Base-by-base conservation (phyloP, 2,888 invertebrate species). In the Nephrotoma guestfalica region DNA sequence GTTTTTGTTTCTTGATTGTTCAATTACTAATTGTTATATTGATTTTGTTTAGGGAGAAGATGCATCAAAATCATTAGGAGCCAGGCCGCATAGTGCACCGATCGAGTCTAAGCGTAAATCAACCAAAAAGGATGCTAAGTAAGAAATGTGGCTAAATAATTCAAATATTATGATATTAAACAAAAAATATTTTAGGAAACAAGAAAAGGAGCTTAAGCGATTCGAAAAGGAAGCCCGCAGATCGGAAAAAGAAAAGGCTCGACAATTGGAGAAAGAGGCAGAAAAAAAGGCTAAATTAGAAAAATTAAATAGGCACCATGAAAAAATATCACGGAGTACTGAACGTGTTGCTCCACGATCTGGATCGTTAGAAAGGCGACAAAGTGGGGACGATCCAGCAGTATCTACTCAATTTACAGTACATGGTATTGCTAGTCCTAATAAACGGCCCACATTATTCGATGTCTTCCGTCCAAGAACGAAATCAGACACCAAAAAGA, bases 391-490 rank as follows among this genome's bases (percentile, higher is more conserved):
- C 85, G 91, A 91, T 86, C 86, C 86, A n/a, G 90, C 90, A 2
- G 91, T 92, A 86, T 89, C 91, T 45, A 91, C 91, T 89, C 91
- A 92, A 88, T 91, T 91, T 83, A 92, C 91, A 47, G 91, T 92
- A 41, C 91, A 92, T 87, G 91, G 91, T 88, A 94, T 94, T 83
- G 93, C 94, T 88, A 95, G 94, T 89, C 95, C 95, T 45, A 95
- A 95, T 89, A 94, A 95, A 30, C 93, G 95, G 87, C 95, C 95
- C 7, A 95, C 95, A 0, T 92, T 97, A 88, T 95, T 97, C 89
- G 96, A 97, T 90, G 95, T 96, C 71, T 96, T 97, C 90, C 92
- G 96, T 88, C 95, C 95, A 86, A 93, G 96, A 87, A 95, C 95
- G 88, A 95, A 96, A 90, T 95, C 95, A 45, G 96, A 96, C 91